Evolutionary conservation across 1,140 invertebrate genomes (phyloP).

Genomic region (Calycopis cecrops): DNA sequence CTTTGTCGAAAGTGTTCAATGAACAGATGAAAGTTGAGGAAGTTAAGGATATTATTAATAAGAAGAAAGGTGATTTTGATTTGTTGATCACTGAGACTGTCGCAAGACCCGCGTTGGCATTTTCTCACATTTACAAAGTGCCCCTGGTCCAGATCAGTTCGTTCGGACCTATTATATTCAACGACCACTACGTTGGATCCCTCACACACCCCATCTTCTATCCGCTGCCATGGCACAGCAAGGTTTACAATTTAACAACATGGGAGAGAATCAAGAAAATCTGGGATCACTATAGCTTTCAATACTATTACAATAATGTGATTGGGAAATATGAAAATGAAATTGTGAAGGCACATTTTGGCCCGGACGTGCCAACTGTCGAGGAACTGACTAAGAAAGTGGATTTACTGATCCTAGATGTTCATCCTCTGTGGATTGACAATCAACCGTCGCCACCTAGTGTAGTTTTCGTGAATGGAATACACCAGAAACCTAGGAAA

Average conservation of each 20-base stretch:
- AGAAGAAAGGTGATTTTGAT: slow-evolving; percentile 34
- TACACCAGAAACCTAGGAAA: slow-evolving; percentile 60
- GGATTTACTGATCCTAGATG: slow-evolving; percentile 71
- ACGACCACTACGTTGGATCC: slow-evolving; percentile 23
- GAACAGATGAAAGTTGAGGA: slow-evolving; percentile 24
- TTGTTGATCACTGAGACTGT: slow-evolving; percentile 31
- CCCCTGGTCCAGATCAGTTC: slow-evolving; percentile 37
- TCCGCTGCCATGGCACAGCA: slow-evolving; percentile 13
- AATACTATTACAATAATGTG: slow-evolving; percentile 2
- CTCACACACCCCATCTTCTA: slow-evolving; percentile 26
- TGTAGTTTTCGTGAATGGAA: slow-evolving; percentile 64
- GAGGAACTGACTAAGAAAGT: slow-evolving; percentile 62
- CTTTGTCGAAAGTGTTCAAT: slow-evolving; percentile 15
- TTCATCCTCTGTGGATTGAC: slow-evolving; percentile 56
- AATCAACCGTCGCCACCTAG: slow-evolving; percentile 59
- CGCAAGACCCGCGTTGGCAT: slow-evolving; percentile 19
- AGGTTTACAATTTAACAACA: slow-evolving; percentile 25
- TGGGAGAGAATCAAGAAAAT: slow-evolving; percentile 41
- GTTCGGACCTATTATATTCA: slow-evolving; percentile 23
- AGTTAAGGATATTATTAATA: slow-evolving; percentile 29
- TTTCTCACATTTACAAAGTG: slow-evolving; percentile 33
- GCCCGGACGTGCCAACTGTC: slow-evolving; percentile 43
- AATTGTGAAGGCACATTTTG: slow-evolving; percentile 42
- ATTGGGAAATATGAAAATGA: slow-evolving; percentile 20
- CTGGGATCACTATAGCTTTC: slow-evolving; percentile 21